Evolutionary conservation across 2,888 invertebrate genomes (phyloP).

Genomic region (Acleris emargana): DNA sequence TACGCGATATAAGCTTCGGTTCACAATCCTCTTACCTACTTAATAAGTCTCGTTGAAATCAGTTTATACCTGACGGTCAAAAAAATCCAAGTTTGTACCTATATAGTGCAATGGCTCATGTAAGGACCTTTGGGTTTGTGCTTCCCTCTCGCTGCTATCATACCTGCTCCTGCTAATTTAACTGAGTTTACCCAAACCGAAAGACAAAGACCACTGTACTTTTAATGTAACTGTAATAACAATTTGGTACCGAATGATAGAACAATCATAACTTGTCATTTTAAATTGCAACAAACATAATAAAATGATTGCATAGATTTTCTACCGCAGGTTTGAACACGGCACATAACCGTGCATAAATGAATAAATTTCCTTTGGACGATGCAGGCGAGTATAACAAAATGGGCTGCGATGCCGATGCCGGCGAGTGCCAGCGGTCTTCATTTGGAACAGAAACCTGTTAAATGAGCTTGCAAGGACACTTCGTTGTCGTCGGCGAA

Average conservation of each 20-base stretch:
- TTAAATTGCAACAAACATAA: slow-evolving; percentile 19
- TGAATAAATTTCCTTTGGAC: slow-evolving; percentile 26
- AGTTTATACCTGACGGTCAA: too few relatives aligned
- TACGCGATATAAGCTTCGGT: too few relatives aligned
- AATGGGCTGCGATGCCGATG: slow-evolving; percentile 17
- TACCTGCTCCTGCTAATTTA: too few relatives aligned
- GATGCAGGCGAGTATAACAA: slow-evolving; percentile 21
- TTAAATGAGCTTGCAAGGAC: slow-evolving; percentile 57
- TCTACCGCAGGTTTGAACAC: slow-evolving; percentile 13
- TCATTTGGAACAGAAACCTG: slow-evolving; percentile 52
- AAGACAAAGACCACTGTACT: too few relatives aligned
- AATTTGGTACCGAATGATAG: background rate
- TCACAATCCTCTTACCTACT: too few relatives aligned
- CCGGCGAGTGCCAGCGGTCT: slow-evolving; percentile 31
- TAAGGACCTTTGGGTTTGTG: too few relatives aligned
- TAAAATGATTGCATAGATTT: slow-evolving; percentile 23
- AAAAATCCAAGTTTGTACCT: too few relatives aligned
- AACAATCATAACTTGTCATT: slow-evolving; percentile 25
- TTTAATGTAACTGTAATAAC: too few relatives aligned
- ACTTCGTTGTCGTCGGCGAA: slow-evolving; percentile 45
- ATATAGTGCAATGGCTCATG: too few relatives aligned
- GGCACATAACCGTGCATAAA: slow-evolving; percentile 20
- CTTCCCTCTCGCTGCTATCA: too few relatives aligned
- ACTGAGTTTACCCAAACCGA: too few relatives aligned
- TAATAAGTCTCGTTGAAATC: too few relatives aligned